A percentile compares a stretch with the other conserved stretches of the same genome.
phyloP scores from a whole-genome alignment of 2,797 vertebrate genomes.

The Sparidentex hasta region DNA sequence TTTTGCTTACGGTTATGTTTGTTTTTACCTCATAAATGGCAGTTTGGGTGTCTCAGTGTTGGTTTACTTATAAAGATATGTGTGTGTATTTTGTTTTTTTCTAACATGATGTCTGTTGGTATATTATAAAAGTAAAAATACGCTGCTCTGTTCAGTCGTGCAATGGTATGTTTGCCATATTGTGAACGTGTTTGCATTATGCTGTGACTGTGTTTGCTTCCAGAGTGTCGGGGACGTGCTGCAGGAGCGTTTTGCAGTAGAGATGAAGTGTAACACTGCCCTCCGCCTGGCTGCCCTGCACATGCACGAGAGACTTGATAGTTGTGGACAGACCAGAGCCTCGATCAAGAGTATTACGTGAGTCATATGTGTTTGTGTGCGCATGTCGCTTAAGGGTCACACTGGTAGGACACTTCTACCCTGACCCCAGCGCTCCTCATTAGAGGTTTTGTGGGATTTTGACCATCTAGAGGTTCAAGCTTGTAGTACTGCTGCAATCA shows the following conservation, averaged over 20 bases:
- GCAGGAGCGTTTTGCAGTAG: conserved; percentile 95
- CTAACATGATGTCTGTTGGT: conserved; percentile 1
- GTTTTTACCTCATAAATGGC: conserved; percentile 39
- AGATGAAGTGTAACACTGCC: conserved; percentile 98
- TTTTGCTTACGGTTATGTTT: conserved; percentile 43
- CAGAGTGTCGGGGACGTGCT: conserved; percentile 98
- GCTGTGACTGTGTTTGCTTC: conserved; percentile 46
- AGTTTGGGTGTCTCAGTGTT: conserved; percentile 31
- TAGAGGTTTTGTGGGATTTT: conserved; percentile 25
- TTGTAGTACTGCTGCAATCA: conserved; percentile 32
- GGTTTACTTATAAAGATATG: conserved; percentile 39
- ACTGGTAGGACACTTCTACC: not conserved
- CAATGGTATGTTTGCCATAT: not conserved
- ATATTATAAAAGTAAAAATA: not conserved
- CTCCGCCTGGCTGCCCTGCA: conserved; percentile 95
- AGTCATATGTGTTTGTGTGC: conserved; percentile 76
- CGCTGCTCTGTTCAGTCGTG: not conserved
- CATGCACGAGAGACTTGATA: conserved; percentile 95
- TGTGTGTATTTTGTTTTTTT: conserved; percentile 12
- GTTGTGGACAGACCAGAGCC: conserved; percentile 93
- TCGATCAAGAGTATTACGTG: conserved; percentile 97
- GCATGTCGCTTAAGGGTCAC: conserved; percentile 23
- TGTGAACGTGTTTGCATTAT: conserved; percentile 8
- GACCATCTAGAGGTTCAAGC: not conserved
- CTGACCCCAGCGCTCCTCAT: not conserved